Base-by-base conservation (phyloP, 2,888 invertebrate species). In the Pollenia griseotomentosa region DNA sequence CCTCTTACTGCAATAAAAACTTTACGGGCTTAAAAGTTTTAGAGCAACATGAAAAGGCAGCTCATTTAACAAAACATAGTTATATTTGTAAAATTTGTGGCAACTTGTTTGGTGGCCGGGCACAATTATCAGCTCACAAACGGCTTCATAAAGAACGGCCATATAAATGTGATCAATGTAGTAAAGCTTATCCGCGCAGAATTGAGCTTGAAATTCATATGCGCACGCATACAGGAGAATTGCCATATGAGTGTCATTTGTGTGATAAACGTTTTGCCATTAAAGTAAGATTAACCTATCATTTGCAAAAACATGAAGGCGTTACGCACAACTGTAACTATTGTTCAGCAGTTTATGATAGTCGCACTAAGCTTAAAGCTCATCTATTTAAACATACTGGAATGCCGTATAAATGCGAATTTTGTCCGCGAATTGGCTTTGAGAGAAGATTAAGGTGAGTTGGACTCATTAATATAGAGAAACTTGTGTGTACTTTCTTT, bases 301-400 rank as follows among this genome's bases (percentile, higher is more conserved):
- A 90, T 70, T 46, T 90, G 83, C 90, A 90, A 74, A 89, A 87
- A 59, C 90, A 90, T 81, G 86, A 89, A 65, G 90, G 90, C 5
- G 71, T 89, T 16, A 89, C 88, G 8, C 90, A 90, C 73, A 66
- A 68, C 9, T 90, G 90, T 63, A 74, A 78, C 2, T 86, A 88
- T 61, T 90, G 90, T 48, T 55, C 82, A 6, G 88, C 80, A 16
- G 88, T 89, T 11, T 90, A 89, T 61, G 89, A 89, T 57, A 89
- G 89, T 74, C 89, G 88, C 12, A 88, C 87, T 23, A 89, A 88
- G 57, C 70, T 90, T 40, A 88, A 89, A 23, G 83, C 89, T 63
- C 90, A 90, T 82, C 82, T 90, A 66, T 90, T 90, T 55, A 89
- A 89, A 59, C 90, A 90, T 65, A 90, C 88, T n/a, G 90, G 90